These are phyloP conservation scores for Ptychoptera albimana DNA, from an alignment of 2,888 invertebrate genomes.

Conservation along the genomic window DNA sequence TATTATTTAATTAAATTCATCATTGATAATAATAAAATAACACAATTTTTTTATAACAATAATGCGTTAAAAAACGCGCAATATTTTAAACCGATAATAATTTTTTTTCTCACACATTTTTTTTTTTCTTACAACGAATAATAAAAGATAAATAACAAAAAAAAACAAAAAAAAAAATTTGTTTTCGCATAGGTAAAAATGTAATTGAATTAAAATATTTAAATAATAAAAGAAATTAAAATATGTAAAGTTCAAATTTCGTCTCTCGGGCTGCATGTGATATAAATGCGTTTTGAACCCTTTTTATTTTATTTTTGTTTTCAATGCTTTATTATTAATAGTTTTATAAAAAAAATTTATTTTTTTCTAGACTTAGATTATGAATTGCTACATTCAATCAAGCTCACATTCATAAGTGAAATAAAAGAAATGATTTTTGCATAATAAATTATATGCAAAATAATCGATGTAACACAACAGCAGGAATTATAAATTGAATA, in stretches of 20 bases:
- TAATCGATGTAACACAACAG: not conserved
- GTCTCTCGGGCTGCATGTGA: not conserved
- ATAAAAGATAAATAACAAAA: not conserved
- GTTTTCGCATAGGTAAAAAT: not conserved
- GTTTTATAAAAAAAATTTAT: too few relatives aligned
- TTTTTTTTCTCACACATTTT: too few relatives aligned
- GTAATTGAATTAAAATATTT: not conserved
- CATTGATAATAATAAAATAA: too few relatives aligned
- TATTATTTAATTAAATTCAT: too few relatives aligned
- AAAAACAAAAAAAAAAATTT: not conserved
- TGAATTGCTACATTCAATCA: not conserved
- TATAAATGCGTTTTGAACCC: too few relatives aligned
- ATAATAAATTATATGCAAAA: not conserved
- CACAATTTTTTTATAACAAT: too few relatives aligned
- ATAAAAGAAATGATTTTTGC: not conserved
- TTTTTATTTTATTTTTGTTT: not conserved
- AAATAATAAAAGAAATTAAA: not conserved
- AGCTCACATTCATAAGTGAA: not conserved
- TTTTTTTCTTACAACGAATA: too few relatives aligned
- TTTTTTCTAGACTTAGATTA: too few relatives aligned
- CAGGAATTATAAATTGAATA: not conserved
- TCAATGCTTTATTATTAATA: too few relatives aligned
- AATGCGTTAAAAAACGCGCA: too few relatives aligned
- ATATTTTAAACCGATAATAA: too few relatives aligned
- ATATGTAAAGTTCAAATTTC: too few relatives aligned